Base-by-base conservation (phyloP, 2,113 vertebrate genomes). In the Peromyscus leucopus region DNA sequence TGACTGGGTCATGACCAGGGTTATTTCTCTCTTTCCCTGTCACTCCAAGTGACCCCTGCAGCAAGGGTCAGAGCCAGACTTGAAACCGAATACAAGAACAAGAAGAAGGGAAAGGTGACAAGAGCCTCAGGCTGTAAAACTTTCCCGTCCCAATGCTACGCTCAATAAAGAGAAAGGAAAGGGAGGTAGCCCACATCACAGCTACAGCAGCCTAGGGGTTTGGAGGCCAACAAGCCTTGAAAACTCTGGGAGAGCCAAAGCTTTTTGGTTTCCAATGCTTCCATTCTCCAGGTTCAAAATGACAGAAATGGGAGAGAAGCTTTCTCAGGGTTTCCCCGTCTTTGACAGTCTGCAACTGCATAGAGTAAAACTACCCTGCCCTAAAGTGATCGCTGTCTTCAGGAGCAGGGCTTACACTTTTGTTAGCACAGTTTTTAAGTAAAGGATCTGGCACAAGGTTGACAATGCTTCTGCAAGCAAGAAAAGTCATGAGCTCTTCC, bases 41-140 rank as follows among this genome's bases (percentile, higher is more conserved):
- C 84, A 78, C 91, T 96, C 89, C 75, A 71, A 10, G 0, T 86
- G 95, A 98, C 98, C 74, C 96, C 76, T 98, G 97, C 97, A 93
- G 96, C 92, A 96, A 96, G 97, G 98, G 98, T 97, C 96, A 98
- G 91, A 72, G 65, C 16, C 96, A 96, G 87, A 97, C 26, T 33
- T 98, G 98, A 97, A 98, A 99, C 48, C 63, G 87, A 98, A 98
- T 98, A 98, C 97, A 98, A 98, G 97, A 98, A 98, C 96, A 98
- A 98, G 98, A 99, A 67, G 11, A 69, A 83, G 92, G 72, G 72
- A 96, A 97, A 86, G 79, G 90, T 83, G 93, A 67, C 91, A 69
- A 94, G 97, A 94, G n/a, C 48, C 65, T 75, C 42, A 15, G 42
- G 80, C 82, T 96, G 42, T 92, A 83, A 91, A 94, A 63, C 92